A percentile compares a stretch with the other conserved stretches of the same genome.
phyloP scores from a whole-genome alignment of 1,140 invertebrate genomes.

The Microvelia longipes region DNA sequence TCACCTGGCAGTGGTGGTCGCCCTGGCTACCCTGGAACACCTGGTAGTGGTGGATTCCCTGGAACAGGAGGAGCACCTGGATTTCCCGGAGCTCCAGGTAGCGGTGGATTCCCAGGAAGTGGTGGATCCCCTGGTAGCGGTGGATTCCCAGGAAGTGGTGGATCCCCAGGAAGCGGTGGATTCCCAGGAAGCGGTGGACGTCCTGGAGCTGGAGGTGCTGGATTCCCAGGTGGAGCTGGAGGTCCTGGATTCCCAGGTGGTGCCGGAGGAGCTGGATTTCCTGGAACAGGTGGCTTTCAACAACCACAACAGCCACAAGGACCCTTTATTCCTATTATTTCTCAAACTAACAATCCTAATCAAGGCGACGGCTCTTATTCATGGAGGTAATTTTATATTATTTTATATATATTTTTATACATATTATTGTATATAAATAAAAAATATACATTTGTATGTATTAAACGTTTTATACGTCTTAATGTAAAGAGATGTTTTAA shows the following conservation, averaged over 20 bases:
- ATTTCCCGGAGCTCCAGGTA: not conserved
- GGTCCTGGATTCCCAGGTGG: not conserved
- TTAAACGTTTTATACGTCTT: not conserved
- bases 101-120: not conserved
- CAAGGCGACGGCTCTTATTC: slow-evolving; percentile 19
- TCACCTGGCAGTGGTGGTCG: not conserved
- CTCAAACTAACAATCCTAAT: slow-evolving; percentile 14
- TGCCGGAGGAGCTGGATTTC: not conserved
- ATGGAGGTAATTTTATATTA: slow-evolving; percentile 11
- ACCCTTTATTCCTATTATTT: slow-evolving; percentile 17
- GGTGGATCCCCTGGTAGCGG: not conserved
- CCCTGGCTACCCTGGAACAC: not conserved
- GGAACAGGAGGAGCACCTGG: not conserved
- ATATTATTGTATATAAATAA: not conserved
- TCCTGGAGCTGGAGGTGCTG: slow-evolving; percentile 1
- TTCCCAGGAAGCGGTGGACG: not conserved
- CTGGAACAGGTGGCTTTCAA: not conserved
- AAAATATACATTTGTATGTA: not conserved
- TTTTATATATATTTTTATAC: too few relatives aligned
- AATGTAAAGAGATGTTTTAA: too few relatives aligned
- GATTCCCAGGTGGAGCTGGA: slow-evolving; percentile 2
- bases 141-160: not conserved
- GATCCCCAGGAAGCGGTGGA: slow-evolving; percentile 4
- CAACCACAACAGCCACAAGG: slow-evolving; percentile 4
- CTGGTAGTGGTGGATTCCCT: not conserved